These are phyloP conservation scores for Zaprionus camerounensis DNA, from an alignment of 1,140 invertebrate species.

Conservation along the genomic window DNA sequence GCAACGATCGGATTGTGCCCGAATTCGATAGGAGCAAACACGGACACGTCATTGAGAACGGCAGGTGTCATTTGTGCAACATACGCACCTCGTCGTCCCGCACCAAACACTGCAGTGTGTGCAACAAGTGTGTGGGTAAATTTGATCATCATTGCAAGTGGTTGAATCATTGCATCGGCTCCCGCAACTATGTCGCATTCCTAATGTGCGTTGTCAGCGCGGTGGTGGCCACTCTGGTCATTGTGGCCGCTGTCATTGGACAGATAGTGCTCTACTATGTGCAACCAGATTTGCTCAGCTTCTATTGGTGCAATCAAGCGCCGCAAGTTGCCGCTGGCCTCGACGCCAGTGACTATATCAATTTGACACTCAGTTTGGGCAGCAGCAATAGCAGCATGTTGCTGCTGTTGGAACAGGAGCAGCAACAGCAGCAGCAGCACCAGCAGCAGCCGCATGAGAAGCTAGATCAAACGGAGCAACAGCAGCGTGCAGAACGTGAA, in stretches of 20 bases:
- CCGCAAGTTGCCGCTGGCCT: slow-evolving; percentile 18
- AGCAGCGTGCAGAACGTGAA: neutral
- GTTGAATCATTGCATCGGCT: slow-evolving; percentile 98
- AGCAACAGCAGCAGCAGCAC: slow-evolving; percentile 5
- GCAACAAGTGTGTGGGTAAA: slow-evolving; percentile 97
- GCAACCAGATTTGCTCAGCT: slow-evolving; percentile 85
- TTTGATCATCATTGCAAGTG: slow-evolving; percentile 99
- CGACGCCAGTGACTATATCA: slow-evolving; percentile 56
- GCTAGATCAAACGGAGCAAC: neutral
- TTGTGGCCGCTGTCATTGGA: slow-evolving; percentile 88
- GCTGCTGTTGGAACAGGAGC: slow-evolving; percentile 27
- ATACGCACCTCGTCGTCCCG: slow-evolving; percentile 88
- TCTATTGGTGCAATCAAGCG: slow-evolving; percentile 70
- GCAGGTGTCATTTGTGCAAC: slow-evolving; percentile 96
- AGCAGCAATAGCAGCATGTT: slow-evolving; percentile 68
- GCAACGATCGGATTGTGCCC: slow-evolving; percentile 87
- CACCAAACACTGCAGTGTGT: slow-evolving; percentile 97
- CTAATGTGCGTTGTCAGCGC: slow-evolving; percentile 94
- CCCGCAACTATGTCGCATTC: slow-evolving; percentile 95
- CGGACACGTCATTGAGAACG: slow-evolving; percentile 97
- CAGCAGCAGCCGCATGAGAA: neutral
- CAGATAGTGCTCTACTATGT: slow-evolving; percentile 88
- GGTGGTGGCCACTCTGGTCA: slow-evolving; percentile 89
- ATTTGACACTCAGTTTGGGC: slow-evolving; percentile 59
- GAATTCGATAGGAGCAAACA: slow-evolving; percentile 95